Percentiles rank a stretch among this genome's conserved stretches.
phyloP scores from a whole-genome alignment of 1,140 invertebrate genomes.

The Pseudomyrmex dendroicus region DNA sequence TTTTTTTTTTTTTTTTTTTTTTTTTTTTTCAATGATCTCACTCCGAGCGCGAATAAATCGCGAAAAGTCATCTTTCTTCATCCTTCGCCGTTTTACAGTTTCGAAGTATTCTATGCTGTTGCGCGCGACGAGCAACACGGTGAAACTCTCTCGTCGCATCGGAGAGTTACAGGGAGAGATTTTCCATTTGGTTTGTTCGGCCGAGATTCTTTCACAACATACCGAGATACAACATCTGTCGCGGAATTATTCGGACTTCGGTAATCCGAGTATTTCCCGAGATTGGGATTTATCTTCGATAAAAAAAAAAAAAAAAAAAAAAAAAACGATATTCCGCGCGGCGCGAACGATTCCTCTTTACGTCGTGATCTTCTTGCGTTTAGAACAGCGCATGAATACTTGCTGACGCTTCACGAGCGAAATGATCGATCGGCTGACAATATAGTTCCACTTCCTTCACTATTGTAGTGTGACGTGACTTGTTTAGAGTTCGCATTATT shows the following conservation, averaged over 20 bases:
- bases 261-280: not conserved
- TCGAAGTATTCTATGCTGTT: not conserved
- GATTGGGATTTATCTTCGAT: not conserved
- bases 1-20: not conserved
- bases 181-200: conserved; percentile 14
- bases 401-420: conserved; percentile 27
- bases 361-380: not conserved
- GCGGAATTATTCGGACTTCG: too few species aligned
- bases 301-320: too few species aligned
- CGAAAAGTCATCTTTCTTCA: not conserved
- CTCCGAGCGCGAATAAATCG: not conserved
- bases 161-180: not conserved
- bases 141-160: not conserved
- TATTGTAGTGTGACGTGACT: not conserved
- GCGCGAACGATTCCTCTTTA: not conserved
- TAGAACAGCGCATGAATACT: conserved; percentile 18
- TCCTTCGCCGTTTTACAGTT: not conserved
- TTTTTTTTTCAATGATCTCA: too few species aligned
- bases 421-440: conserved; percentile 38
- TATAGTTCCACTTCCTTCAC: conserved; percentile 13
- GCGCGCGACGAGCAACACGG: not conserved
- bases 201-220: not conserved
- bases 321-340: not conserved
- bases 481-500: not conserved
- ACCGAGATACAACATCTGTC: conserved; percentile 18